Conservation (phyloP, 1,140 invertebrate genomes). For the Drosophila miranda region DNA sequence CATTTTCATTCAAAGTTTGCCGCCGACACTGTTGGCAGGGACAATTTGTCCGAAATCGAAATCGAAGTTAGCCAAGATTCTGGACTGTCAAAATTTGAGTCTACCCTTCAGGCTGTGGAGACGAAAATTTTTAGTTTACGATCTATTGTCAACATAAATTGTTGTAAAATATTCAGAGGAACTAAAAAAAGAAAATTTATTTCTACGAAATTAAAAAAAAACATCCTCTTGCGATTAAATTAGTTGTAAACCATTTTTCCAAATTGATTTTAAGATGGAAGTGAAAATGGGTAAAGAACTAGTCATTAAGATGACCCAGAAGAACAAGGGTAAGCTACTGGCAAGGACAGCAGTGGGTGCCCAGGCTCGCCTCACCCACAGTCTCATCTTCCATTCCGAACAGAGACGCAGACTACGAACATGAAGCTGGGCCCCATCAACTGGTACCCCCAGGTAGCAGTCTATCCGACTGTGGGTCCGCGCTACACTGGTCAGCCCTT, state of each 20-base stretch:
- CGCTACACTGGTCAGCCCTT: not conserved
- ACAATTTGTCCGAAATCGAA: not conserved
- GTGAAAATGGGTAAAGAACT: conserved; percentile 43
- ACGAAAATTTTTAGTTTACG: conserved; percentile 53
- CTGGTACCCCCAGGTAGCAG: conserved; percentile 35
- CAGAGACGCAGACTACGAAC: conserved; percentile 68
- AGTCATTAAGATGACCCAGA: conserved; percentile 70
- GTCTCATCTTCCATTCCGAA: not conserved
- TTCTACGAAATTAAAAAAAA: conserved; percentile 54
- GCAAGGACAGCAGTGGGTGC: not conserved
- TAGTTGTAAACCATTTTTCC: conserved; percentile 39
- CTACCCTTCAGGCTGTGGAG: conserved; percentile 11
- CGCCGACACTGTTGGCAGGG: not conserved
- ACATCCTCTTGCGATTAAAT: conserved; percentile 62
- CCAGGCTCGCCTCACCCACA: not conserved
- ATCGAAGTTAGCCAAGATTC: conserved; percentile 36
- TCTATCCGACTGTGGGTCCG: conserved; percentile 2
- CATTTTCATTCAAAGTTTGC: not conserved
- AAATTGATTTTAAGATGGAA: conserved; percentile 53
- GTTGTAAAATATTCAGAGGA: conserved; percentile 70
- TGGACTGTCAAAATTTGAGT: conserved; percentile 29
- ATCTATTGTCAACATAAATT: conserved; percentile 74
- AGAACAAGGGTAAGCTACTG: conserved; percentile 61
- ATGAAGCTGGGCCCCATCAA: conserved; percentile 37
- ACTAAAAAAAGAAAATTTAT: conserved; percentile 67